Evolutionary conservation across 1,140 invertebrate genomes (phyloP).

Genomic region (Nomia melanderi): DNA sequence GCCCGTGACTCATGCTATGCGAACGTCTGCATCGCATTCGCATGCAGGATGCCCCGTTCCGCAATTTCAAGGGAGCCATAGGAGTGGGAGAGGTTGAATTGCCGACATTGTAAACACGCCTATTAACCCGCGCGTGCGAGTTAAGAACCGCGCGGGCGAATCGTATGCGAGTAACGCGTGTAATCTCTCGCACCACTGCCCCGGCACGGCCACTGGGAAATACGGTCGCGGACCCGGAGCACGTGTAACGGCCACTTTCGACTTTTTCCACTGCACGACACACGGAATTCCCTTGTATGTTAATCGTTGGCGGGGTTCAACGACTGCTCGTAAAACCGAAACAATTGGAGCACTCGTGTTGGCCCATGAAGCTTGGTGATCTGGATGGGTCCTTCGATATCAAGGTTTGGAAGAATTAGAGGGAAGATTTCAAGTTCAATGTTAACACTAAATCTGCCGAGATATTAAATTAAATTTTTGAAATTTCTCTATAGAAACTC

Average conservation of each 20-base stretch:
- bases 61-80: conserved; percentile 37
- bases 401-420: too few relatives aligned
- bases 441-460: too few relatives aligned
- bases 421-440: too few relatives aligned
- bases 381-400: too few relatives aligned
- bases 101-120: conserved; percentile 69
- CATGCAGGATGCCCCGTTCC: conserved; percentile 53
- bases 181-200: conserved; percentile 26
- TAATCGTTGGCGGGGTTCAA: neutral
- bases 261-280: too few relatives aligned
- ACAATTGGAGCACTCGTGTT: too few relatives aligned
- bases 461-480: too few relatives aligned
- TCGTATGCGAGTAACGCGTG: conserved; percentile 28
- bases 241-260: neutral
- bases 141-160: conserved; percentile 50
- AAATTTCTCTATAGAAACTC: too few relatives aligned
- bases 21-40: conserved; percentile 54
- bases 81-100: conserved; percentile 46
- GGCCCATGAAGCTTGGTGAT: too few relatives aligned
- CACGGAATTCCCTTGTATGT: neutral
- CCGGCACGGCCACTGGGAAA: too few relatives aligned
- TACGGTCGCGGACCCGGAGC: too few relatives aligned
- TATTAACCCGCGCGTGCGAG: conserved; percentile 55
- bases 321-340: too few relatives aligned
- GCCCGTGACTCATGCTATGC: conserved; percentile 61